Conservation (phyloP, 2,888 invertebrate species). For the Aleiodes leptofemur region DNA sequence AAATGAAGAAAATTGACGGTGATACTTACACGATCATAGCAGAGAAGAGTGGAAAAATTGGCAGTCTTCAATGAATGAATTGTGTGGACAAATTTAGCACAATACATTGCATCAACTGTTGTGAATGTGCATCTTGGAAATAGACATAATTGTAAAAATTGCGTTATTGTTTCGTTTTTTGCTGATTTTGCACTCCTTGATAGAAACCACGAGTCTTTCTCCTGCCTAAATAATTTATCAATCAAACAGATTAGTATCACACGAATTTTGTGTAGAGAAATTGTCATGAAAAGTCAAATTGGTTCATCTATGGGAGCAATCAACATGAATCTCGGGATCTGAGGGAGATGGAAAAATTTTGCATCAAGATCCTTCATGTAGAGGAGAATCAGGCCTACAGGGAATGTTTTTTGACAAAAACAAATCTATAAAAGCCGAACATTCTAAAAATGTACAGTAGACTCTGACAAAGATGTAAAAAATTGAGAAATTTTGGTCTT, state of each 20-base stretch:
- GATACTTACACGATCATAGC: slow-evolving; percentile 92
- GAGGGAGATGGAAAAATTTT: too few relatives aligned
- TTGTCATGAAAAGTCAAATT: too few relatives aligned
- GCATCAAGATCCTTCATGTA: too few relatives aligned
- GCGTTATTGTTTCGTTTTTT: slow-evolving; percentile 97
- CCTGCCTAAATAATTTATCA: slow-evolving; percentile 81
- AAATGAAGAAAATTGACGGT: too few relatives aligned
- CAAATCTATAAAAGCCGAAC: too few relatives aligned
- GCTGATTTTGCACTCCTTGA: slow-evolving; percentile 90
- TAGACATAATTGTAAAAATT: slow-evolving; percentile 96
- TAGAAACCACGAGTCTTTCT: slow-evolving; percentile 91
- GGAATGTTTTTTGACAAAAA: too few relatives aligned
- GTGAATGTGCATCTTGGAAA: slow-evolving; percentile 98
- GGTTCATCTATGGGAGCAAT: too few relatives aligned
- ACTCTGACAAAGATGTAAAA: too few relatives aligned
- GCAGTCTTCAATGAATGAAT: slow-evolving; percentile 96
- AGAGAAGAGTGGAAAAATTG: slow-evolving; percentile 97
- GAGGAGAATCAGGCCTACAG: too few relatives aligned
- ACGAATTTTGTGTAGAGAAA: neutral
- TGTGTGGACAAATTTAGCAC: slow-evolving; percentile 97
- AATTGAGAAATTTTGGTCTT: too few relatives aligned
- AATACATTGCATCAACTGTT: slow-evolving; percentile 96
- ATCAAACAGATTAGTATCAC: slow-evolving; percentile 7
- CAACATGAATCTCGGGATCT: too few relatives aligned
- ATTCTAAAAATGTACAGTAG: too few relatives aligned